Conservation (phyloP, 2,113 vertebrate species). For the Semicossyphus pulcher region DNA sequence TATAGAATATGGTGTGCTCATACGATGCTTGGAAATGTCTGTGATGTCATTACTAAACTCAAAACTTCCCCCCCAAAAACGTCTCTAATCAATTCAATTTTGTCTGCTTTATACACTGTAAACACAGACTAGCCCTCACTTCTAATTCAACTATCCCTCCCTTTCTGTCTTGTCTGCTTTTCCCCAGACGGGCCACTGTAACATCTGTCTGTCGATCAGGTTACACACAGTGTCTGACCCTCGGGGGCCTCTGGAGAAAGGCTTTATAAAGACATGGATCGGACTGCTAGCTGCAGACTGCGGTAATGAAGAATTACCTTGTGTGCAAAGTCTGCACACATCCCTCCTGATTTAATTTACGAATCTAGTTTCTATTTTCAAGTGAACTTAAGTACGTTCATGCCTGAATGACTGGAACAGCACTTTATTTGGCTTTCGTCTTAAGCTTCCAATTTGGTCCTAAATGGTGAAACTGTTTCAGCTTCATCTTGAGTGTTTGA, state of each 20-base stretch:
- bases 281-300: not conserved
- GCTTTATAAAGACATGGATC: not conserved
- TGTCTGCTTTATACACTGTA: not conserved
- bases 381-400: not conserved
- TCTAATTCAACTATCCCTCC: not conserved
- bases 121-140: not conserved
- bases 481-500: not conserved
- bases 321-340: not conserved
- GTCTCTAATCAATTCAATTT: too few relatives aligned
- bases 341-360: not conserved
- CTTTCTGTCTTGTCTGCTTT: not conserved
- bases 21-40: not conserved
- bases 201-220: constrained; percentile 51
- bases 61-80: not conserved
- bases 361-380: not conserved
- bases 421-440: not conserved
- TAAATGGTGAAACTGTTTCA: not conserved
- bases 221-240: constrained; percentile 24
- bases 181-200: constrained; percentile 2
- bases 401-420: not conserved
- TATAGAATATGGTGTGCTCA: too few relatives aligned
- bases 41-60: not conserved
- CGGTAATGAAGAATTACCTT: not conserved
- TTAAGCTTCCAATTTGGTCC: not conserved
- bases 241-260: not conserved